Conservation (phyloP, 2,797 vertebrate genomes). For the Leucoraja ocellata region DNA sequence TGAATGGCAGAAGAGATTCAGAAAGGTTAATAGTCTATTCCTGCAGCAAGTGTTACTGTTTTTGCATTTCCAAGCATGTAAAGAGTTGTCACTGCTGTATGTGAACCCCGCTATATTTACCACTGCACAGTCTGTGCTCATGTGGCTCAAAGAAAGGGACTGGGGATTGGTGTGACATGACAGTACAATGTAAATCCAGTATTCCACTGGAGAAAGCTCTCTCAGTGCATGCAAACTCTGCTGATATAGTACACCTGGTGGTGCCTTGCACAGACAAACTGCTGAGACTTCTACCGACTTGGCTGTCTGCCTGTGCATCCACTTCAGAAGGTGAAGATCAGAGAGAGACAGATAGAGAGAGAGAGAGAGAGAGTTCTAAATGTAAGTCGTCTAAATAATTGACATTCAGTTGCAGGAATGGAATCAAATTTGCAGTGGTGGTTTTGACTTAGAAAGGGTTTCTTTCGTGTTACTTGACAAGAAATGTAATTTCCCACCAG, state of each 20-base stretch:
- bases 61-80: no score
- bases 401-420: not conserved
- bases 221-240: not conserved
- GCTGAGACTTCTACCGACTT: not conserved
- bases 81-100: no score
- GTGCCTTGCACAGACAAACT: not conserved
- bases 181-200: not conserved
- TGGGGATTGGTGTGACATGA: no score
- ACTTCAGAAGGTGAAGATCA: no score
- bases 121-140: no score
- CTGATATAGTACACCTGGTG: not conserved
- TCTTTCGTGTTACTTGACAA: not conserved
- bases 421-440: not conserved
- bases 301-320: no score
- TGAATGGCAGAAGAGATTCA: no score
- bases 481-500: not conserved
- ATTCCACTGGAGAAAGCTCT: not conserved
- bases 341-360: not conserved
- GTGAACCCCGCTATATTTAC: no score
- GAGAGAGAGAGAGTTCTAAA: not conserved
- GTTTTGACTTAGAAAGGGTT: not conserved
- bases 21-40: no score
- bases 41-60: no score
- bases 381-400: not conserved
- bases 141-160: no score